Conservation (phyloP, 1,140 invertebrate genomes). For the Cotesia glomerata region DNA sequence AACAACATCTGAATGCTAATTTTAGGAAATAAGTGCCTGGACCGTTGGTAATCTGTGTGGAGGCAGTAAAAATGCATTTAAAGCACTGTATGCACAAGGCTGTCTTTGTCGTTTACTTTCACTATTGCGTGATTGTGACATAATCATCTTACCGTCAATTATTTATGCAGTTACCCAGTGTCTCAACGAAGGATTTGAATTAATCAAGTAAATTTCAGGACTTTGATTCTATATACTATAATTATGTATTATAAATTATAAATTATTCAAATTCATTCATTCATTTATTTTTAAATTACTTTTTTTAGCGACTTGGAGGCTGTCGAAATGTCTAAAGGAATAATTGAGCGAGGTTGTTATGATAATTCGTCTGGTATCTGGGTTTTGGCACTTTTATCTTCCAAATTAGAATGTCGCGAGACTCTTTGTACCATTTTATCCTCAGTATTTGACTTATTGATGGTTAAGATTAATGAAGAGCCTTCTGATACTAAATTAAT, state of each 20-base stretch:
- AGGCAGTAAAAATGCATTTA: slow-evolving; percentile 44
- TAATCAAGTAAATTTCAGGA: slow-evolving; percentile 35
- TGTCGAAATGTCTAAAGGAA: slow-evolving; percentile 35
- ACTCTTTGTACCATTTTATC: slow-evolving; percentile 29
- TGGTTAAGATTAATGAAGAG: neutral
- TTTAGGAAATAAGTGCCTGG: slow-evolving; percentile 55
- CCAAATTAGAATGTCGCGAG: slow-evolving; percentile 35
- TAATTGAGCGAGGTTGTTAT: slow-evolving; percentile 25
- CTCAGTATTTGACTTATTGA: slow-evolving; percentile 30
- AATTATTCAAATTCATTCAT: neutral
- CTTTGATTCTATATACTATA: neutral
- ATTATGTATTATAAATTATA: neutral
- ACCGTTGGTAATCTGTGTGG: slow-evolving; percentile 55
- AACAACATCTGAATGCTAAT: neutral
- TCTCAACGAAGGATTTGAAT: slow-evolving; percentile 38
- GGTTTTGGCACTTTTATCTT: slow-evolving; percentile 53
- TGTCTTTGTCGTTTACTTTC: slow-evolving; percentile 48
- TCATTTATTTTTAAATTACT: slow-evolving; percentile 10
- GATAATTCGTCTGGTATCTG: slow-evolving; percentile 43
- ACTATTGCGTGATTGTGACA: slow-evolving; percentile 44
- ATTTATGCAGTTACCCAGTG: slow-evolving; percentile 49
- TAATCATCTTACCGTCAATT: slow-evolving; percentile 41
- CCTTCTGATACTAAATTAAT: slow-evolving; percentile 36
- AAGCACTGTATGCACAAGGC: slow-evolving; percentile 49
- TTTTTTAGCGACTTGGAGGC: slow-evolving; percentile 45